Conservation (phyloP, 2,797 vertebrate species). For the Halcyon leucocephala region DNA sequence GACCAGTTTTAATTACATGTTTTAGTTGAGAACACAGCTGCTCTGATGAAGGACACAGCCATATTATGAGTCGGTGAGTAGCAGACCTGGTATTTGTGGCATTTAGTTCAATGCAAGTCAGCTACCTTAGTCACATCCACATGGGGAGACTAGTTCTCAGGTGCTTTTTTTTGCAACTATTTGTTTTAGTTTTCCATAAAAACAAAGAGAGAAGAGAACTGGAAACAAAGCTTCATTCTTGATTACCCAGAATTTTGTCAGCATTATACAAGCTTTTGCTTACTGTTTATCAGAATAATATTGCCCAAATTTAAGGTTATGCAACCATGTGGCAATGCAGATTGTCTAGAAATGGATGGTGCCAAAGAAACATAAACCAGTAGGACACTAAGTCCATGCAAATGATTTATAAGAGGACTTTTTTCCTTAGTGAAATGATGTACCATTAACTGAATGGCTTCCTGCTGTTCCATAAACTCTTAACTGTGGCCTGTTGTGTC, state of each 20-base stretch:
- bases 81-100: background rate
- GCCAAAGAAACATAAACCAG: background rate
- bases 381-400: background rate
- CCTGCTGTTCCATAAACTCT: background rate
- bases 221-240: background rate
- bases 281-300: background rate
- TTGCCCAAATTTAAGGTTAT: background rate
- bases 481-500: background rate
- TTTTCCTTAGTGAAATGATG: background rate
- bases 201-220: background rate
- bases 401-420: background rate
- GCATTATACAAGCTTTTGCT: background rate
- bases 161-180: background rate
- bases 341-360: background rate
- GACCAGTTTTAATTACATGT: background rate
- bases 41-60: slow-evolving; percentile 24
- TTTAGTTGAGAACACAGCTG: background rate
- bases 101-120: background rate
- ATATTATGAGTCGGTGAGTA: background rate
- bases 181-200: background rate
- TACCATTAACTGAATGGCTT: background rate
- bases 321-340: background rate
- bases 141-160: background rate
- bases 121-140: background rate
- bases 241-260: background rate